Evolutionary conservation across 2,888 invertebrate species (phyloP).

Genomic region (Chorisops tibialis): DNA sequence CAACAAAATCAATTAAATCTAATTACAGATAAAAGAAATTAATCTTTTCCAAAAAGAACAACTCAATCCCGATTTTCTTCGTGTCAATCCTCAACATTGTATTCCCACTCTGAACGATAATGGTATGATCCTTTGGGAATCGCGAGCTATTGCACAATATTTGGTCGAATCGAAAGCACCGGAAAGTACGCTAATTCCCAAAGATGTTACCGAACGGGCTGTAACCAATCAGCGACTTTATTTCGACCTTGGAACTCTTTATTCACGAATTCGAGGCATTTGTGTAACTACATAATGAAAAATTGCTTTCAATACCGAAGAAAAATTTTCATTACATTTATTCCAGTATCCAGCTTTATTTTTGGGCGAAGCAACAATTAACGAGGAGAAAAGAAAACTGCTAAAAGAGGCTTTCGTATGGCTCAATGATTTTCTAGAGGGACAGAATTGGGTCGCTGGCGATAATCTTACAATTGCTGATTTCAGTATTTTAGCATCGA

Average conservation of each 20-base stretch:
- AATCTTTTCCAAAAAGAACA: slow-evolving; percentile 61
- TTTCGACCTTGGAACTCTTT: slow-evolving; percentile 62
- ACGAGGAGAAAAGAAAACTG: slow-evolving; percentile 55
- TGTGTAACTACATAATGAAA: slow-evolving; percentile 51
- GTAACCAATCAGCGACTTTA: slow-evolving; percentile 61
- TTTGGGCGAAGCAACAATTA: slow-evolving; percentile 58
- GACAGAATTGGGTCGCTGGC: slow-evolving; percentile 50
- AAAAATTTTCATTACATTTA: not conserved
- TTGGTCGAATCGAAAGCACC: slow-evolving; percentile 56
- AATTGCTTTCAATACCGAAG: not conserved
- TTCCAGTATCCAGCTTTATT: slow-evolving; percentile 61
- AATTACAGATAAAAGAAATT: slow-evolving; percentile 50
- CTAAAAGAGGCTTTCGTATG: slow-evolving; percentile 57
- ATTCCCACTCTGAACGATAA: slow-evolving; percentile 67
- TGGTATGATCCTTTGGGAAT: slow-evolving; percentile 66
- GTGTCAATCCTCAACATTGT: slow-evolving; percentile 65
- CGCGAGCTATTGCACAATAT: slow-evolving; percentile 63
- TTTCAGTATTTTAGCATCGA: slow-evolving; percentile 47
- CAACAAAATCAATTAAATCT: not conserved
- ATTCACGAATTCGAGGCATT: slow-evolving; percentile 61
- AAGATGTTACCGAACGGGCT: slow-evolving; percentile 57
- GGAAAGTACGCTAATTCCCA: slow-evolving; percentile 60
- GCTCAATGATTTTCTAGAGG: slow-evolving; percentile 46
- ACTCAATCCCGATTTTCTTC: slow-evolving; percentile 56
- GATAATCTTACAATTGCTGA: slow-evolving; percentile 53